Base-by-base conservation (phyloP, 2,797 vertebrate genomes). In the Halcyon smyrnensis region DNA sequence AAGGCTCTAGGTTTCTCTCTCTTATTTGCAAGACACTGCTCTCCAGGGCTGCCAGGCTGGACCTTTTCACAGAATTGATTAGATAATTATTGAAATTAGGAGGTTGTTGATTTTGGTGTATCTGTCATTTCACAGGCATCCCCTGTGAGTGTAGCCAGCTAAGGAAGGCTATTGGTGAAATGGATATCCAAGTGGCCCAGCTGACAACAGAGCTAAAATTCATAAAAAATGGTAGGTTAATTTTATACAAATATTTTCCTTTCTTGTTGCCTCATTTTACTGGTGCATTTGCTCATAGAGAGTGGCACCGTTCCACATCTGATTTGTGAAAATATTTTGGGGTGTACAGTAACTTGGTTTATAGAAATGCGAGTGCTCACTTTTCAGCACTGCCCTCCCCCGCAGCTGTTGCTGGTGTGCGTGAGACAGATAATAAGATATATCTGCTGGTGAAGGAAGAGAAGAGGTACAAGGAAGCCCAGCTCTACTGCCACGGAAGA, bases 371-470 rank as follows among this genome's bases (percentile, higher is more conserved):
- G 97, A 98, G 99, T 98, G 99, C 98, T 99, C 99, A 99, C 99
- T 98, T 99, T 99, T 98, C 99, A 99, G 99, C 99, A 98, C 99
- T 99, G 98, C 99, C 99, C 98, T 99, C 99, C 99, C 98, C 99
- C 97, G 99, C 99, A 99, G 99, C 99, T 98, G 99, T 99, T 51
- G 99, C 99, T 86, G 99, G 99, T 96, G 98, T 99, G 97, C 99
- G 99, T 41, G 99, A 99, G 98, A 99, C 99, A 19, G 99, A 99
- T 88, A 98, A 97, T 97, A 99, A 99, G 98, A 98, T 99, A 68
- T 99, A 99, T 96, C 98, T 99, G 97, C 98, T 99, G 98, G 99
- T 99, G 97, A 99, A 99, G 97, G 99, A 99, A 97, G 99, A 99
- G 98, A 99, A 99, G 83, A 96, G 98, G 60, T 99, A 99, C 95